Percentiles rank a stretch among this genome's conserved stretches.
These are phyloP conservation scores for Scolanthus callimorphus DNA, from an alignment of 92 coral and sea anemone genomes.

Conservation along the genomic window DNA sequence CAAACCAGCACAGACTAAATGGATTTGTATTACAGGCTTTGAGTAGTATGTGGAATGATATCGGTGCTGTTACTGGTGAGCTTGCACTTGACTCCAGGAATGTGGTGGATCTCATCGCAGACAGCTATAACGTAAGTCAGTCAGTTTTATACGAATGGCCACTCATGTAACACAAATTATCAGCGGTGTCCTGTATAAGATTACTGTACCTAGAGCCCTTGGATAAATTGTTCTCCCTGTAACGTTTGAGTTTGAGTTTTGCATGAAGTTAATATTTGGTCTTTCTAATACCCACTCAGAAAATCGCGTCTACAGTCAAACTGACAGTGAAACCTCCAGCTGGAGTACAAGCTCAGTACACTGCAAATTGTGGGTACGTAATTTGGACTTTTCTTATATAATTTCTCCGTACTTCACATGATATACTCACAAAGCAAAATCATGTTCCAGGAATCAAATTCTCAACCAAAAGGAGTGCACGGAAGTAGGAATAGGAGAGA, in stretches of 20 bases:
- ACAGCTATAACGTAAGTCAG: conserved; percentile 59
- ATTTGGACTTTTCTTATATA: background rate
- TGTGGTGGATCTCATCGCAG: conserved; percentile 65
- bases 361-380: conserved; percentile 75
- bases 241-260: too few species aligned
- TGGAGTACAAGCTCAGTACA: conserved; percentile 51
- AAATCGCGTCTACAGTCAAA: conserved; percentile 82
- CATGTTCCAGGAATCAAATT: conserved; percentile 1
- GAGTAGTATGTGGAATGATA: conserved; percentile 68
- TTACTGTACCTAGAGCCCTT: too few species aligned
- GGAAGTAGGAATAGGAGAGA: conserved; percentile 1
- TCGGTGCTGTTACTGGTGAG: conserved; percentile 81
- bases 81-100: conserved; percentile 64
- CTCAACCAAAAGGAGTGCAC: conserved; percentile 5
- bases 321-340: conserved; percentile 54
- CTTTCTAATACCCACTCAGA: too few species aligned
- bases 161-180: too few species aligned
- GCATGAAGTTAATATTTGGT: too few species aligned
- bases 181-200: too few species aligned
- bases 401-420: too few species aligned
- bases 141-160: too few species aligned
- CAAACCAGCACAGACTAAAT: too few species aligned
- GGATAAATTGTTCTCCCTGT: too few species aligned
- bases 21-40: conserved; percentile 63
- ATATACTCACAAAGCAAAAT: too few species aligned